phyloP scores from a whole-genome alignment of 2,888 invertebrate genomes.

The Malachius bipustulatus region DNA sequence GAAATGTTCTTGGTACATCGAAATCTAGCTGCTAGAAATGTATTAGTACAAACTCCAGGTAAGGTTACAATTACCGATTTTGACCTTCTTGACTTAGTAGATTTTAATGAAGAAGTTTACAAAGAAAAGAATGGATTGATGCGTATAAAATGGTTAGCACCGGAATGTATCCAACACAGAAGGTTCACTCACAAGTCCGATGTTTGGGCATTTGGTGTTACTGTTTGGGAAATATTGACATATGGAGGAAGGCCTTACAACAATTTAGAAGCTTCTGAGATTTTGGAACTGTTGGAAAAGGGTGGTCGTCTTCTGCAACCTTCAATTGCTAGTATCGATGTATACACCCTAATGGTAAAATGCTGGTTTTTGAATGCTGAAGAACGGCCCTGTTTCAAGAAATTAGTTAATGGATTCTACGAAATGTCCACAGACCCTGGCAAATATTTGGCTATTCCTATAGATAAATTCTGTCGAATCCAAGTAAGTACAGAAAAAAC shows the following conservation, averaged over 20 bases:
- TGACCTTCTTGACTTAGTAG: constrained; percentile 89
- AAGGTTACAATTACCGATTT: constrained; percentile 97
- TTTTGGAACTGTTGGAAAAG: constrained; percentile 85
- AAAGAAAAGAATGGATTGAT: constrained; percentile 95
- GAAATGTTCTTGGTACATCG: constrained; percentile 89
- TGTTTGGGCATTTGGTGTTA: constrained; percentile 98
- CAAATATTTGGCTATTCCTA: constrained; percentile 81
- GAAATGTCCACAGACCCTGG: constrained; percentile 96
- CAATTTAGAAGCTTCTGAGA: constrained; percentile 79
- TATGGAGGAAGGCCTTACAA: constrained; percentile 93
- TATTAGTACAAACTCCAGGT: constrained; percentile 84
- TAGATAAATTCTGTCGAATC: too few species aligned
- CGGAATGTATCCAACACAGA: constrained; percentile 92
- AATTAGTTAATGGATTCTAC: constrained; percentile 84
- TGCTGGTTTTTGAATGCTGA: constrained; percentile 98
- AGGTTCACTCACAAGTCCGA: constrained; percentile 97
- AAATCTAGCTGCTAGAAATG: constrained; percentile 93
- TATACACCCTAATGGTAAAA: constrained; percentile 93
- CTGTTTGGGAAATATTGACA: constrained; percentile 95
- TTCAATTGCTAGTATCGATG: constrained; percentile 84
- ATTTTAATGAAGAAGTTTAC: constrained; percentile 90
- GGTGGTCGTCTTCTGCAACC: constrained; percentile 92
- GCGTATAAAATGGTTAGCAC: constrained; percentile 98
- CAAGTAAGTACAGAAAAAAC: too few species aligned
- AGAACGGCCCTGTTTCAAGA: constrained; percentile 85